Percentiles rank a stretch among this genome's conserved stretches.
phyloP scores from a whole-genome alignment of 1,140 invertebrate species.

The Argopecten irradians region DNA sequence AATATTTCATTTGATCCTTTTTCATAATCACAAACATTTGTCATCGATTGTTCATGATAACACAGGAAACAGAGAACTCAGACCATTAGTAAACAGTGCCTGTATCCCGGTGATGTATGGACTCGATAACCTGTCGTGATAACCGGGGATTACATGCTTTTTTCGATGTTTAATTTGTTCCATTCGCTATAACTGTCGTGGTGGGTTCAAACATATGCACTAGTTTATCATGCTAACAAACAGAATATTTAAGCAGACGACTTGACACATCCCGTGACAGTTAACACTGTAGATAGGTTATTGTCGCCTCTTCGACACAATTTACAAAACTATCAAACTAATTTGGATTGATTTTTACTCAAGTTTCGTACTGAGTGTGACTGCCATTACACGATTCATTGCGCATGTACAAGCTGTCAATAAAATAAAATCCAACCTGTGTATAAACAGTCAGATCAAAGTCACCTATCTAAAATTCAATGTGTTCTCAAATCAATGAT shows the following conservation, averaged over 20 bases:
- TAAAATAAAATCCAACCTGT: background rate
- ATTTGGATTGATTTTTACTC: background rate
- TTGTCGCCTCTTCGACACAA: slow-evolving; percentile 5
- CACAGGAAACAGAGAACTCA: too few relatives aligned
- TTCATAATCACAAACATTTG: too few relatives aligned
- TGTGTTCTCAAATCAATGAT: slow-evolving; percentile 11
- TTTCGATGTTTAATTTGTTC: background rate
- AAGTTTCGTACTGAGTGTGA: background rate
- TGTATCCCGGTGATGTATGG: too few relatives aligned
- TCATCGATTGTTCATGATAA: too few relatives aligned
- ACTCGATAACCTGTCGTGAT: background rate
- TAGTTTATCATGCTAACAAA: background rate
- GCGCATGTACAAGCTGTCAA: slow-evolving; percentile 7
- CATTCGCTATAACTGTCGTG: background rate
- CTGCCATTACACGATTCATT: background rate
- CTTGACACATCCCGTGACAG: background rate
- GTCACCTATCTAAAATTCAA: background rate
- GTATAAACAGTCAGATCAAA: slow-evolving; percentile 8
- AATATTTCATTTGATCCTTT: too few relatives aligned
- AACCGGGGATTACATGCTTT: background rate
- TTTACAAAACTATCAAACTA: slow-evolving; percentile 23
- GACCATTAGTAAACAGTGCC: too few relatives aligned
- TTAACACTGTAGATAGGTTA: background rate
- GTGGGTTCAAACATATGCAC: background rate
- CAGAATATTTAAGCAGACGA: background rate